Conservation (phyloP, 2,888 invertebrate species). For the Habrosyne pyritoides region DNA sequence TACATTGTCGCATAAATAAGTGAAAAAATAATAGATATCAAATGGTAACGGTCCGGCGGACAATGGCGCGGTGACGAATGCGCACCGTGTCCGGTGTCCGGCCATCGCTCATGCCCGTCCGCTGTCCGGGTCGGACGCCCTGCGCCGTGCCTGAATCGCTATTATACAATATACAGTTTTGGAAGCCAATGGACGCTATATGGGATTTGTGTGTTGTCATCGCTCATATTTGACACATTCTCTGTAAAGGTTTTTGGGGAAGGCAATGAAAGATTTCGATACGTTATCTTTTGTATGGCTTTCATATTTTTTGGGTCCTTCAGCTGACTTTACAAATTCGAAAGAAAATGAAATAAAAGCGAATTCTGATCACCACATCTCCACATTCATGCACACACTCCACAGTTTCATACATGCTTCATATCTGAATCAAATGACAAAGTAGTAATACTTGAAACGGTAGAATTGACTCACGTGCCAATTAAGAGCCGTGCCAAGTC, state of each 20-base stretch:
- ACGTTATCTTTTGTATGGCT: neutral
- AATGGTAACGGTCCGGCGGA: slow-evolving; percentile 25
- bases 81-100: slow-evolving; percentile 49
- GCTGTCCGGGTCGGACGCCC: slow-evolving; percentile 31
- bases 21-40: slow-evolving; percentile 14
- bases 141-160: slow-evolving; percentile 5
- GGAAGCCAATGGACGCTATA: slow-evolving; percentile 8
- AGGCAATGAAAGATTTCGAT: slow-evolving; percentile 10
- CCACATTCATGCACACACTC: no score
- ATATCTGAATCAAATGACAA: no score
- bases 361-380: no score
- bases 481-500: no score
- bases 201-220: slow-evolving; percentile 13
- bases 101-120: slow-evolving; percentile 49
- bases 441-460: no score
- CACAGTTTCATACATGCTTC: no score
- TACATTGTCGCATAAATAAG: neutral
- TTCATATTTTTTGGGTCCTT: neutral
- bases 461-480: no score
- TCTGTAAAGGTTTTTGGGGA: slow-evolving; percentile 19
- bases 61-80: slow-evolving; percentile 55
- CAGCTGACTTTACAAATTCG: neutral
- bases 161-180: slow-evolving; percentile 5
- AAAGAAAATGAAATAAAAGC: no score
- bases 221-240: slow-evolving; percentile 21